Conservation (phyloP, 2,113 vertebrate species). For the Ploceus nigricollis region DNA sequence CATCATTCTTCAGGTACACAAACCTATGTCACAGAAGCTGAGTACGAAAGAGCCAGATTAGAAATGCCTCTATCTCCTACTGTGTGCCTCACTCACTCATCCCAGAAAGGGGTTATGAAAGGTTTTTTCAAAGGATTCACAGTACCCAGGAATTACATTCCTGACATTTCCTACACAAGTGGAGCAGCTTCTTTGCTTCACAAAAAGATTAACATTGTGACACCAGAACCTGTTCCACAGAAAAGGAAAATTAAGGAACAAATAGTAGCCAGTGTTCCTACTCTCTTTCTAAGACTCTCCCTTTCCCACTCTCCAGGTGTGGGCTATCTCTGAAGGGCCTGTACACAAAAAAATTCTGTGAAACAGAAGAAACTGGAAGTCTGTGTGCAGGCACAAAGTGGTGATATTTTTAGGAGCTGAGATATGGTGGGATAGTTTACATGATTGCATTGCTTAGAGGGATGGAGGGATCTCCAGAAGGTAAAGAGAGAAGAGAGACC, state of each 20-base stretch:
- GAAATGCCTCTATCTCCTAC: neutral
- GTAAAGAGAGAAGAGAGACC: neutral
- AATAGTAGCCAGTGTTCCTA: neutral
- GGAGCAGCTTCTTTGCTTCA: neutral
- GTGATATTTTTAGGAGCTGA: neutral
- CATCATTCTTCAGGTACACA: neutral
- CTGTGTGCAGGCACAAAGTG: neutral
- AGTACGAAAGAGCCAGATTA: neutral
- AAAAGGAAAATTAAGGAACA: neutral
- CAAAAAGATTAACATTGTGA: neutral
- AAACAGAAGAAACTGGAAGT: neutral
- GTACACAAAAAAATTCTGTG: neutral
- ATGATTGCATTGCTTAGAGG: neutral
- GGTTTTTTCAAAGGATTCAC: neutral
- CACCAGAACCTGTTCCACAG: neutral
- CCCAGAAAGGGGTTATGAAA: neutral
- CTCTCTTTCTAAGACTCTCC: neutral
- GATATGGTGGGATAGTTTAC: neutral
- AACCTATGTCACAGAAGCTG: neutral
- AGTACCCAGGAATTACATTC: neutral
- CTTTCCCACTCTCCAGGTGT: neutral
- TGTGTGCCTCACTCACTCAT: rapidly evolving
- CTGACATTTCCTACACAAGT: neutral
- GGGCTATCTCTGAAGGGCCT: neutral
- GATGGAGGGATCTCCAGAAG: neutral